Evolutionary conservation across 2,797 vertebrate species (phyloP), one percentile per base, ranked within the genome.

Genomic region (Gallirallus australis): DNA sequence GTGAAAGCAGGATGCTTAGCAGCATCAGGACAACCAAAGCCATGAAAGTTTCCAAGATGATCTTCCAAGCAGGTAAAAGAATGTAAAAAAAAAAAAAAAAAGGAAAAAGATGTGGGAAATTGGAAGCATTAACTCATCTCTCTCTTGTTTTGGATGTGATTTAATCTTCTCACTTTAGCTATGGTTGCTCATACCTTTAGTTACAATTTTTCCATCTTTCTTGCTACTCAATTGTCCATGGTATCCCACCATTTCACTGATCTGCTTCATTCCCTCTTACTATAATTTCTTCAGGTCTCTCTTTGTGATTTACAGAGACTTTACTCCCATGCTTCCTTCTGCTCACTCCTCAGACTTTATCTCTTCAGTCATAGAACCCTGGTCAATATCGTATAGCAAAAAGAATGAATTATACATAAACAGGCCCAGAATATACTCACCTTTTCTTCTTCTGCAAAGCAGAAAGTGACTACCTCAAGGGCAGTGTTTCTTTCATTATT

Each of bases 1-100:
- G 8, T 21, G 39, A 56, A 68, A 70, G 2, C 14, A 91, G 73
- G 48, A 21, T 30, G 15, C 35, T 87, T 45, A 31, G 15, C 52
- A 70, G 25, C 57, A 15, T 85, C 68, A 30, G 42, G 19, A 52
- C 19, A 35, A 21, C 1, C 15, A 78, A 86, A 86, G 33, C 21
- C 0, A 0, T 40, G 47, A 35, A 40, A 14, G 25, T 70, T 47
- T 28, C 35, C 18, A 28, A 53, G 19, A 12, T 24, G 31, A 77
- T 20, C 40, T 89, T 40, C 20, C 7, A 69, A 48, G 28, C 7
- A 70, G 21, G 59, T 47, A 8, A 80, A 91, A 78, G 28, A 15
- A 73, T 37, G 52, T 87, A 76, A 61, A 1, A 66, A 84, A 83
- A 59, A 10, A 65, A 65, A 61, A 33, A 2, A 63, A 20, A 35